A percentile compares a stretch with the other conserved stretches of the same genome.
Evolutionary conservation across 2,113 vertebrate species (phyloP).

Genomic region (Columba livia): DNA sequence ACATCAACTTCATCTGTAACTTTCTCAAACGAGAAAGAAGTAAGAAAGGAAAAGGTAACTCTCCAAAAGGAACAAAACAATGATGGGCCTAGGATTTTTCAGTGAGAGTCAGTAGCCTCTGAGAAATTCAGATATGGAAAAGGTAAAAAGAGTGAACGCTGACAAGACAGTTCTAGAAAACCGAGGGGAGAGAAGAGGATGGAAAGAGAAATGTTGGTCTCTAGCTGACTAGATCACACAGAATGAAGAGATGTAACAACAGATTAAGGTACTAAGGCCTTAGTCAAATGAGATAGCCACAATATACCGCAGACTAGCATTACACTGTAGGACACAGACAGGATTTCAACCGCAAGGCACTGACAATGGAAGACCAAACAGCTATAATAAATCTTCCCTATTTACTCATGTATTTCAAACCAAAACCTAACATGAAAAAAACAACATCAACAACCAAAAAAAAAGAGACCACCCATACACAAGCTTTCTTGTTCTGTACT

Average conservation of each 20-base stretch:
- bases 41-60: background rate
- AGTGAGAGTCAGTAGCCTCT: background rate
- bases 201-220: background rate
- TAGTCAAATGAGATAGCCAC: background rate
- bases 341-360: background rate
- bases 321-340: background rate
- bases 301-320: background rate
- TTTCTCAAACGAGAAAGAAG: background rate
- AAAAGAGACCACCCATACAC: rapidly evolving
- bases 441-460: background rate
- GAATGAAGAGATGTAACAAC: background rate
- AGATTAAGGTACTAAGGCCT: background rate
- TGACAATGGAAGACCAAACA: background rate
- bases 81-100: background rate
- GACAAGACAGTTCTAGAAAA: background rate
- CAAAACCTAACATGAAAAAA: background rate
- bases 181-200: background rate
- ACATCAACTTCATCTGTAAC: background rate
- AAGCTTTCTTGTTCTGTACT: background rate
- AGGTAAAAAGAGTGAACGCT: background rate
- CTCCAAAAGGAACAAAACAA: background rate
- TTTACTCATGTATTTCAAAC: background rate
- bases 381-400: rapidly evolving
- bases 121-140: background rate
- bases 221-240: background rate